These are phyloP conservation scores for Telmatherina bonti DNA, from an alignment of 2,797 vertebrate species.

Conservation along the genomic window DNA sequence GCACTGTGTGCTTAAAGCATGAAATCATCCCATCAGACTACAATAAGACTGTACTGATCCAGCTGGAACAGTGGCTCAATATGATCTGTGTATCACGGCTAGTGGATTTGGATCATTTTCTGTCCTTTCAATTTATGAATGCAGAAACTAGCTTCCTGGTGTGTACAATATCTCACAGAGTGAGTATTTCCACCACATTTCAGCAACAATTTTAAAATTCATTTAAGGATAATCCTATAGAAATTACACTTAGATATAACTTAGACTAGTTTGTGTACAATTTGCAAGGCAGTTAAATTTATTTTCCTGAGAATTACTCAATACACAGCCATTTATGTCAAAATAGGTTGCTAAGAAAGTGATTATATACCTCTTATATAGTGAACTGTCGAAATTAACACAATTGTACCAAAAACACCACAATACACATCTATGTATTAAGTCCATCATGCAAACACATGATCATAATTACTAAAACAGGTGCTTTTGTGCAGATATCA, in stretches of 20 bases:
- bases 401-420: too few relatives aligned
- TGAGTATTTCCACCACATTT: background rate
- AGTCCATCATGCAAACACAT: too few relatives aligned
- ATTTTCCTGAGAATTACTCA: too few relatives aligned
- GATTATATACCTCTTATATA: too few relatives aligned
- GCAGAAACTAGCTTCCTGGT: slow-evolving; percentile 14
- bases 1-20: slow-evolving; percentile 62
- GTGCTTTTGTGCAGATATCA: too few relatives aligned
- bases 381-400: too few relatives aligned
- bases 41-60: slow-evolving; percentile 53
- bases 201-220: background rate
- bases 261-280: background rate
- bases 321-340: too few relatives aligned
- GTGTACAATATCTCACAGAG: background rate
- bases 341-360: too few relatives aligned
- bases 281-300: background rate
- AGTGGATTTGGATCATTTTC: slow-evolving; percentile 61
- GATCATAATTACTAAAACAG: too few relatives aligned
- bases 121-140: slow-evolving; percentile 32
- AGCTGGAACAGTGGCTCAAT: slow-evolving; percentile 32
- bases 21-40: slow-evolving; percentile 61
- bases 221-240: background rate
- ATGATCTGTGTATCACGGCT: slow-evolving; percentile 60
- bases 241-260: background rate
- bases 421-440: too few relatives aligned